These are phyloP conservation scores for Platycheirus rosarum DNA, from an alignment of 2,888 invertebrate genomes.

Conservation along the genomic window DNA sequence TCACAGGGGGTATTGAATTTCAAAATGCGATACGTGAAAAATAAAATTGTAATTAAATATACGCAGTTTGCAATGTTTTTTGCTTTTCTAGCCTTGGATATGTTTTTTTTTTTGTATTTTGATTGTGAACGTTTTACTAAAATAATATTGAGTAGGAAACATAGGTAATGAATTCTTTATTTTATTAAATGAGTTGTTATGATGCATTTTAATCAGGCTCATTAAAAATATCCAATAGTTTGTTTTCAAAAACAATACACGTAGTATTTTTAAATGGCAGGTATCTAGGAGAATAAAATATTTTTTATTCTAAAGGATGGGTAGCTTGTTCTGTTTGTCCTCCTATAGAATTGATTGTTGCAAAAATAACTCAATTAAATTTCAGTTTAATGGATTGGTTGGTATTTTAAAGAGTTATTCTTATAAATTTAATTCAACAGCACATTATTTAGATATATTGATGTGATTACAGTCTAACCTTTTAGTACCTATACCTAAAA, in stretches of 20 bases:
- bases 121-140: constrained; percentile 14
- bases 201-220: constrained; percentile 61
- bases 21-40: constrained; percentile 38
- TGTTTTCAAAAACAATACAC: constrained; percentile 4
- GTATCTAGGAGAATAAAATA: no score
- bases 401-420: background rate
- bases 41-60: constrained; percentile 44
- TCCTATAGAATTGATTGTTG: background rate
- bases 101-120: background rate
- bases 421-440: no score
- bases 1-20: constrained; percentile 58
- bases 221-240: constrained; percentile 28
- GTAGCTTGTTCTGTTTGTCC: no score
- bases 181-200: constrained; percentile 45
- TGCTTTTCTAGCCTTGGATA: constrained; percentile 43
- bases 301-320: background rate
- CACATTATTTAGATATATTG: no score
- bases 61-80: constrained; percentile 51
- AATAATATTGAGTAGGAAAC: constrained; percentile 37
- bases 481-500: no score
- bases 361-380: background rate
- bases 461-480: no score
- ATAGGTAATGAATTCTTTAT: constrained; percentile 13
- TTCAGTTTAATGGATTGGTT: background rate
- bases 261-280: background rate